Evolutionary conservation across 2,113 vertebrate genomes (phyloP).

Genomic region (Melanotaenia duboulayi): DNA sequence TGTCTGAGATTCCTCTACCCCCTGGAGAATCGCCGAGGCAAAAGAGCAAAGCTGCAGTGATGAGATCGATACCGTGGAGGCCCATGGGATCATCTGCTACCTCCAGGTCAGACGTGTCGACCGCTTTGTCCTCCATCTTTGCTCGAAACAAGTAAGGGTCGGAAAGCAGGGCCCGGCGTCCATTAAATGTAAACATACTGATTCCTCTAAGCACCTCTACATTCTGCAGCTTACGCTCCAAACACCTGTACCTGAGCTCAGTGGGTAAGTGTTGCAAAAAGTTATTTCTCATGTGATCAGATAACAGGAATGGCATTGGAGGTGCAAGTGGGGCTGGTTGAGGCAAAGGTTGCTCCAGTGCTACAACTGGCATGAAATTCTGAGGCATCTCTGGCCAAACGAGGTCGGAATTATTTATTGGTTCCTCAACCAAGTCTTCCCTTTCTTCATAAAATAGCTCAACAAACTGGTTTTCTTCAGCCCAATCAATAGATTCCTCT

Average conservation of each 20-base stretch:
- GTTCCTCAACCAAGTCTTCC: constrained; percentile 73
- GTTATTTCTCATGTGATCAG: constrained; percentile 86
- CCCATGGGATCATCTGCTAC: constrained; percentile 96
- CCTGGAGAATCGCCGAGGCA: constrained; percentile 97
- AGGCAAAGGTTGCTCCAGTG: constrained; percentile 74
- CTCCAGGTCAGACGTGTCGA: constrained; percentile 97
- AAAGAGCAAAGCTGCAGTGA: constrained; percentile 96
- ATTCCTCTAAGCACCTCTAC: constrained; percentile 87
- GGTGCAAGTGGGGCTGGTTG: constrained; percentile 72
- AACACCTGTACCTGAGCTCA: constrained; percentile 83
- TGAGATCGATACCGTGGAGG: constrained; percentile 96
- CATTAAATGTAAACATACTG: constrained; percentile 87
- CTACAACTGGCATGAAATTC: constrained; percentile 80
- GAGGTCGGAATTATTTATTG: constrained; percentile 81
- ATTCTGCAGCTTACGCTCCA: constrained; percentile 88
- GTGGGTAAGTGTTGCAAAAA: constrained; percentile 82
- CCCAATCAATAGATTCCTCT: constrained; percentile 68
- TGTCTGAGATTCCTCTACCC: constrained; percentile 96
- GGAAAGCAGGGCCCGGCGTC: constrained; percentile 86
- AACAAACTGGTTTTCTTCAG: constrained; percentile 85
- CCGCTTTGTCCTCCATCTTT: constrained; percentile 95
- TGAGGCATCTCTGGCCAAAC: constrained; percentile 78
- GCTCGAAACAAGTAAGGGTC: constrained; percentile 88
- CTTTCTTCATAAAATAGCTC: constrained; percentile 84
- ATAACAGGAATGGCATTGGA: constrained; percentile 75